Base-by-base conservation (phyloP, 2,888 invertebrate genomes). In the Pherbina coryleti region DNA sequence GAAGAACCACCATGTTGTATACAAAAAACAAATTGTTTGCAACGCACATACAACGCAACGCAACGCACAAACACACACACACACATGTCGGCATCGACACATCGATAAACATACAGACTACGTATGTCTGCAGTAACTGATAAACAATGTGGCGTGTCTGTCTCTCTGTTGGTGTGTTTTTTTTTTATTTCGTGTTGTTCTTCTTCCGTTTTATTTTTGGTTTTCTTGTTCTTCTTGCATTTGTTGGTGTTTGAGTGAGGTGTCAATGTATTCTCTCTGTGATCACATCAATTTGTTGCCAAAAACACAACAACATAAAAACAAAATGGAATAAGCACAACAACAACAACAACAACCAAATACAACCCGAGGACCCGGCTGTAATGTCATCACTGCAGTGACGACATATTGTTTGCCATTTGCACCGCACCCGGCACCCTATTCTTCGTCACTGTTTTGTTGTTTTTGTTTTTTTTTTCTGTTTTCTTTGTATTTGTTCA, bases 251-350 rank as follows among this genome's bases (percentile, higher is more conserved):
- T 69, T 72, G 79, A 31, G 72, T 73, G 55, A 79, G 67, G 77
- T 77, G 85, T 86, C 85, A 84, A 84, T 85, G 78, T 72, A 72
- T 76, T 66, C 72, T 70, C 73, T 62, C 84, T 81, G 85, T 84
- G 84, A 85, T 85, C 85, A 85, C 86, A 85, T 86, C 86, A 85
- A 85, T 85, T 86, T 78, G 77, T 75, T 70, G 77, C 66, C 71
- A 51, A 62, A 78, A 60, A 60, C 11, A 60, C 60, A 60, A 71
- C 14, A 25, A 37, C 34, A 34, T 71, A 7, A 28, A 60, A 60
- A 60, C 14, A 28, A 60, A 22, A 60, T 9, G n/a, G 11, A 44
- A 44, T 44, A 44, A 44, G 28, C 57, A 72, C 34, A 69, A 22
- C 60, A 34, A 44, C n/a, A 74, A 66, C 8, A 60, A 57, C 31